These are phyloP conservation scores for Peucedramus taeniatus DNA, from an alignment of 2,113 vertebrate species.

Conservation along the genomic window DNA sequence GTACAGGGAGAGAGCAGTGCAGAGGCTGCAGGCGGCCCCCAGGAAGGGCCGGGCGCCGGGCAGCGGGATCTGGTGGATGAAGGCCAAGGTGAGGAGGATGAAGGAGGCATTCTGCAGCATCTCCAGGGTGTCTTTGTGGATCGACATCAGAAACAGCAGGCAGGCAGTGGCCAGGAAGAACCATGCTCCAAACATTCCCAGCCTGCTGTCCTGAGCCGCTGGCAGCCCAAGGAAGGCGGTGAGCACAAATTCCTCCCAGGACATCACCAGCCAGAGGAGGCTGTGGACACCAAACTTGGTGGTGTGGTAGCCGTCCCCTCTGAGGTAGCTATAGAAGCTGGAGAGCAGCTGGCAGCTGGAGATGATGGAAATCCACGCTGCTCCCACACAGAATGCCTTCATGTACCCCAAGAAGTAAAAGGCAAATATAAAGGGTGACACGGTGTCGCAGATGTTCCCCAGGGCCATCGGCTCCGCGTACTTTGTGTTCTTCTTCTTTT, in stretches of 20 bases:
- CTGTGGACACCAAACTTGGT: constrained; percentile 84
- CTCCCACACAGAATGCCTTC: constrained; percentile 74
- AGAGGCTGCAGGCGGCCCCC: constrained; percentile 79
- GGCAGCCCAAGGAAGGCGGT: constrained; percentile 34
- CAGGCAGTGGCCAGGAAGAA: constrained; percentile 80
- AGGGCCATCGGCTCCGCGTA: constrained; percentile 89
- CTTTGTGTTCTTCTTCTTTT: constrained; percentile 89
- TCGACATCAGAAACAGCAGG: constrained; percentile 73
- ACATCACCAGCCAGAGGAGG: constrained; percentile 82
- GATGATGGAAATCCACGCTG: constrained; percentile 80
- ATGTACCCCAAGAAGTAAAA: constrained; percentile 85
- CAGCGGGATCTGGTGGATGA: constrained; percentile 80
- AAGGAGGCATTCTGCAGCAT: constrained; percentile 80
- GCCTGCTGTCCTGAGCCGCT: constrained; percentile 33
- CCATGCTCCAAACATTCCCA: constrained; percentile 81
- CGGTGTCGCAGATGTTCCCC: constrained; percentile 80
- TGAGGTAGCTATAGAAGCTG: constrained; percentile 83
- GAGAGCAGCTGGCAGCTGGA: constrained; percentile 78
- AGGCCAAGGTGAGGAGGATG: constrained; percentile 74
- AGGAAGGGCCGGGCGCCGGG: constrained; percentile 72
- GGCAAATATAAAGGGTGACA: constrained; percentile 80
- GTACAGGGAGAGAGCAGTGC: constrained; percentile 73
- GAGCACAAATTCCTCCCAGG: constrained; percentile 84
- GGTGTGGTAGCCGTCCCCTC: constrained; percentile 80
- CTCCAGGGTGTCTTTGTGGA: constrained; percentile 81